Evolutionary conservation across 2,888 invertebrate species (phyloP).

Genomic region (Lasioglossum vierecki): DNA sequence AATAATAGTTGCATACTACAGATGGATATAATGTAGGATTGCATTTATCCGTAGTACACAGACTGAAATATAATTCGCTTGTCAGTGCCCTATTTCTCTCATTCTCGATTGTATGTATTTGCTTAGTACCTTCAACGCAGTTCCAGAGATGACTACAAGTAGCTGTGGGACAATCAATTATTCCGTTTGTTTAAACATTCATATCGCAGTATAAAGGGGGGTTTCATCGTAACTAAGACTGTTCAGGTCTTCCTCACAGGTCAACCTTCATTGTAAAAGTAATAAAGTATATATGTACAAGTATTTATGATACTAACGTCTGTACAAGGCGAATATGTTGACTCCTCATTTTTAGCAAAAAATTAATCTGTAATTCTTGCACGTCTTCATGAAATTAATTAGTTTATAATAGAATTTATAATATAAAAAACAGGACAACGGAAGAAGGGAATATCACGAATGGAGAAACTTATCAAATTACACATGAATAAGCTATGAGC

Average conservation of each 20-base stretch:
- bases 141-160: background rate
- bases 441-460: background rate
- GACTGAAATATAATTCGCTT: background rate
- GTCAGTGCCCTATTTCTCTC: background rate
- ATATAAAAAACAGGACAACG: background rate
- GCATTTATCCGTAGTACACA: background rate
- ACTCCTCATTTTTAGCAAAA: background rate
- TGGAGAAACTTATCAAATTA: slow-evolving; percentile 1
- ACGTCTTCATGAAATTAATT: background rate
- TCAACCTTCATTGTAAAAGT: background rate
- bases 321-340: background rate
- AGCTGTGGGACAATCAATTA: background rate
- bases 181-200: slow-evolving; percentile 9
- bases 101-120: background rate
- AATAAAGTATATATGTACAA: background rate
- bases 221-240: background rate
- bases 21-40: background rate
- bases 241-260: background rate
- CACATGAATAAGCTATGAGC: background rate
- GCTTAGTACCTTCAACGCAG: background rate
- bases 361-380: background rate
- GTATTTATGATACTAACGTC: background rate
- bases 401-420: background rate
- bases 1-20: background rate
- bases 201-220: background rate